These are phyloP conservation scores for Microplitis manilae DNA, from an alignment of 2,888 invertebrate genomes.

Conservation along the genomic window DNA sequence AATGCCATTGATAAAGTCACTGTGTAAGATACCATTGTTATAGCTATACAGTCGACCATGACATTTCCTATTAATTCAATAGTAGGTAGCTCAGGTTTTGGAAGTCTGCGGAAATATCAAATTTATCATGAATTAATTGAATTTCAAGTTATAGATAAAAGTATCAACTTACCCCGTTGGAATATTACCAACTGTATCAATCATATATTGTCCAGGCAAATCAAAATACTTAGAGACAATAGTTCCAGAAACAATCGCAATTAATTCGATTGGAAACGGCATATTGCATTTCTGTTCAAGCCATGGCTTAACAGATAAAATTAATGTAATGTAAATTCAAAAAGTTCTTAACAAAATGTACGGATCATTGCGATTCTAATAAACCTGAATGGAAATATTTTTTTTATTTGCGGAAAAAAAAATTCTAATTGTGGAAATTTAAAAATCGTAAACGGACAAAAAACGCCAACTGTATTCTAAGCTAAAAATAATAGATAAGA, in stretches of 20 bases:
- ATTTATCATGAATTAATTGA: conserved; percentile 57
- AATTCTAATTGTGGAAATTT: not conserved
- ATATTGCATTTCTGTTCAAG: conserved; percentile 76
- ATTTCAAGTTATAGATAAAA: conserved; percentile 2
- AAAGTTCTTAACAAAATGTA: not conserved
- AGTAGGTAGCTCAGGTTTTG: conserved; percentile 77
- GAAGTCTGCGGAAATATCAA: conserved; percentile 75
- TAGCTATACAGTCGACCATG: conserved; percentile 78
- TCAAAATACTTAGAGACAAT: conserved; percentile 76
- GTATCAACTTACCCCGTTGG: conserved; percentile 76
- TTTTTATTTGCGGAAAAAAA: not conserved
- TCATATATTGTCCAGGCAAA: conserved; percentile 73
- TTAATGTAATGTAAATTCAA: not conserved
- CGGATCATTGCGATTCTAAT: not conserved
- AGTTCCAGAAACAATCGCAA: conserved; percentile 81
- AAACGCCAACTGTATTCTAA: not conserved
- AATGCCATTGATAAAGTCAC: conserved; percentile 87
- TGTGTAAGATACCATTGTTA: conserved; percentile 85
- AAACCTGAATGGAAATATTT: not conserved
- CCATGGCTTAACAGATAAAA: conserved; percentile 72
- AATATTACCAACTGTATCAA: conserved; percentile 79
- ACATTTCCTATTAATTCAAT: conserved; percentile 76
- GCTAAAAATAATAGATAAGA: no score
- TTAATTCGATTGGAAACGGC: conserved; percentile 84
- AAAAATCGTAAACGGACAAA: not conserved